Evolutionary conservation across 2,797 vertebrate genomes (phyloP), one percentile per base, ranked within the genome.

Genomic region (Enteromius treurensis): DNA sequence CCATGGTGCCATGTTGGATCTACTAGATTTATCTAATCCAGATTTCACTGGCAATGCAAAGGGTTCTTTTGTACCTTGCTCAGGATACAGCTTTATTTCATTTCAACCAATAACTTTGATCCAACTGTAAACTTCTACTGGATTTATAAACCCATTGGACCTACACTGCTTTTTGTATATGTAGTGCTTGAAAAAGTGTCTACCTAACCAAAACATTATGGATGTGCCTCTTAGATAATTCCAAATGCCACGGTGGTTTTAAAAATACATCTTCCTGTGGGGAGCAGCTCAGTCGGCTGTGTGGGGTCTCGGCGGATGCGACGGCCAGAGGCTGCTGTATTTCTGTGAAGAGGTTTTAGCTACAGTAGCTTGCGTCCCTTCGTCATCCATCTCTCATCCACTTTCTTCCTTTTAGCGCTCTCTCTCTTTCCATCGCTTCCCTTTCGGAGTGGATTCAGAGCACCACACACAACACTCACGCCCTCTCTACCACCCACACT

Each of bases 401-500:
- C 55, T 79, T 64, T 81, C 58, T 70, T 55, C 42, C 49, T 55
- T 45, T 67, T 64, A 79, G n/a, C 32, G 8, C 78, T 9, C 78
- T 60, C 55, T 81, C 45, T 81, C 45, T 68, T 68, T 84, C 34
- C 67, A 82, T 83, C 83, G 77, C 65, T 79, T 84, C 26, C 77
- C 83, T 83, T 82, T 84, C 53, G 81, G 83, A 83, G 85, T 88
- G 78, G 77, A 86, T 85, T 69, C 64, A 32, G 69, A 86, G 75
- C 75, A 29, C 69, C 89, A 91, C 87, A 90, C 87, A 90, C 78
- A 82, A 79, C 92, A 92, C 89, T 90, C 91, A 89, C 90, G 89
- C 92, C 90, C 91, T 91, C 84, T 80, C 64, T 90, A 88, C 92
- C 93, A 92, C 93, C 91, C 93, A 94, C 92, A 75, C 84, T 62